These are phyloP conservation scores for Epinotia brunnichana DNA, from an alignment of 2,888 invertebrate species.

Conservation along the genomic window DNA sequence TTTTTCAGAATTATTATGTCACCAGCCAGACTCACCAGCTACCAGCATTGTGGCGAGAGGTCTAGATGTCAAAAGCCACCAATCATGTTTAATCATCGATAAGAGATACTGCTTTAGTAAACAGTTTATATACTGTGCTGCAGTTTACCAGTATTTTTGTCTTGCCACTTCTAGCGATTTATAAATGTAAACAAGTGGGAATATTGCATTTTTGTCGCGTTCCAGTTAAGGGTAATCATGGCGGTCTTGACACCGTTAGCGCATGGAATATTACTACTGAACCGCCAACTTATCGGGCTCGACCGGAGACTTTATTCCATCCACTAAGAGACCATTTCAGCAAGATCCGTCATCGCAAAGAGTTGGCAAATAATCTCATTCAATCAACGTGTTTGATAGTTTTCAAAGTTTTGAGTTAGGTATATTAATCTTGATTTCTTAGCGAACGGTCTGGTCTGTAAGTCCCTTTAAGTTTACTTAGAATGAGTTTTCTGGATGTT, in stretches of 20 bases:
- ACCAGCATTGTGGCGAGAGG: too few species aligned
- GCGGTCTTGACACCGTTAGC: neutral
- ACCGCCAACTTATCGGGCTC: neutral
- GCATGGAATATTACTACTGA: neutral
- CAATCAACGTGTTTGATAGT: neutral
- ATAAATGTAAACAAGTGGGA: neutral
- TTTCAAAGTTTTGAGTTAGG: neutral
- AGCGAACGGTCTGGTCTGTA: too few species aligned
- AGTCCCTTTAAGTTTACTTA: too few species aligned
- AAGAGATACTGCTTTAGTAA: too few species aligned
- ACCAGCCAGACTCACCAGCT: too few species aligned
- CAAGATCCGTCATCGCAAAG: neutral
- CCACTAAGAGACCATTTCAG: neutral
- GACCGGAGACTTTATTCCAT: neutral
- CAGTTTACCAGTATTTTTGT: neutral
- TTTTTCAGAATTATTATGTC: too few species aligned
- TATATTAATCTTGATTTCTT: too few species aligned
- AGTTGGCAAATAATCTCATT: neutral
- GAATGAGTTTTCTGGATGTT: too few species aligned
- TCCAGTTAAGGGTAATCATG: neutral
- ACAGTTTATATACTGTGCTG: too few species aligned
- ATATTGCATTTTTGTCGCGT: neutral
- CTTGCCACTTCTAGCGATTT: conserved; percentile 1
- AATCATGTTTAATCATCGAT: too few species aligned
- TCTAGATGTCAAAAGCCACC: too few species aligned